Evolutionary conservation across 2,797 vertebrate genomes (phyloP), one percentile per base, ranked within the genome.

Genomic region (Lophotriccus pileatus): DNA sequence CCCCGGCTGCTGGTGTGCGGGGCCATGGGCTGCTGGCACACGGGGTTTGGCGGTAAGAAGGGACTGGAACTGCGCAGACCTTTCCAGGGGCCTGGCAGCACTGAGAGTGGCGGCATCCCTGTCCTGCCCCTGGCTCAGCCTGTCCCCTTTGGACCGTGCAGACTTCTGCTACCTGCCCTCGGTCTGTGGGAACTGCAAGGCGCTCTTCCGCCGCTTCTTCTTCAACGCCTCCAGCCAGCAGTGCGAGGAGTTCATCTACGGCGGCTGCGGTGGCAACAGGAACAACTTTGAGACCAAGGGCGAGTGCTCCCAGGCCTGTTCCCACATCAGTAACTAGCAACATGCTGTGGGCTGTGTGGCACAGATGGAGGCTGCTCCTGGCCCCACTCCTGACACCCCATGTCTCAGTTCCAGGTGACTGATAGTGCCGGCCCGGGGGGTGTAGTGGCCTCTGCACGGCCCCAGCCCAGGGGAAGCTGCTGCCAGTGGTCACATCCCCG

Each of bases 161-260:
- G 92, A 92, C 9, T 76, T 93, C 83, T 96, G 97, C 86, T 90
- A 77, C 79, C 86, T 96, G 74, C 94, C 93, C 34, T 85, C 94
- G 0, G 81, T 36, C 55, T 88, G 72, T 6, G 96, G 92, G 46
- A 92, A 50, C 85, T 94, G 92, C 94, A 96, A 90, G 89, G 95
- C 72, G 0, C 70, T 77, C 25, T 93, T 91, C 81, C 37, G 41
- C 6, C 60, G 82, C 53, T 90, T 92, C 94, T 95, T 96, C 91
- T 95, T 89, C 80, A 95, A 95, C 0, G 77, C 53, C 15, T 79
- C 72, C 21, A 90, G 89, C 90, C 87, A 27, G 44, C 90, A 37
- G 53, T 89, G 93, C 1, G 87, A 97, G 94, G 94, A 95, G 82
- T 97, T 97, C 84, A 94, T 97, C 72, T 97, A 97, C 1, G 96